Evolutionary conservation across 2,797 vertebrate genomes (phyloP).

Genomic region (Rousettus madagascariensis): DNA sequence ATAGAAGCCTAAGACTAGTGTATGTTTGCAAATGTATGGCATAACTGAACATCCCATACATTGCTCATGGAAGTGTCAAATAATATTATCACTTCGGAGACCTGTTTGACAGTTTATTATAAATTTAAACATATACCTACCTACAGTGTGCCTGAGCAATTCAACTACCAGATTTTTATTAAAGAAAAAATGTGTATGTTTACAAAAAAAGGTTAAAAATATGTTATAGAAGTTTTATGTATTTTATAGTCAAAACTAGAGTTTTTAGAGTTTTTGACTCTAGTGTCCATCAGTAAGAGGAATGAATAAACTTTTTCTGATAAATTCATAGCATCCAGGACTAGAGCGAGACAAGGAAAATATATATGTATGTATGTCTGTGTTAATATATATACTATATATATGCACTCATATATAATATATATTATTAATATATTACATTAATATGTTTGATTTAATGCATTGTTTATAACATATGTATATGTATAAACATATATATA

Average conservation of each 20-base stretch:
- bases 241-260: background rate
- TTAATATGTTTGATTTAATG: background rate
- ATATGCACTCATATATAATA: background rate
- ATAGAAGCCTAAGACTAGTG: background rate
- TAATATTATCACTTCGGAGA: background rate
- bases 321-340: background rate
- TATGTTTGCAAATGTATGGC: background rate
- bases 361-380: background rate
- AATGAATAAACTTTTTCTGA: background rate
- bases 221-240: background rate
- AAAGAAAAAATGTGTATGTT: background rate
- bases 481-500: background rate
- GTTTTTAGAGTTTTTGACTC: background rate
- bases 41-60: background rate
- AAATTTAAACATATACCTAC: background rate
- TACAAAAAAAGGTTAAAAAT: background rate
- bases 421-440: background rate
- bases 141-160: background rate
- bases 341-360: background rate
- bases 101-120: background rate
- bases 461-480: background rate
- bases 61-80: background rate
- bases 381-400: too few relatives aligned
- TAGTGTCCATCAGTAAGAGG: background rate
- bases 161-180: background rate